These are phyloP conservation scores for Asarcornis scutulata DNA, from an alignment of 2,113 vertebrate genomes.

Conservation along the genomic window DNA sequence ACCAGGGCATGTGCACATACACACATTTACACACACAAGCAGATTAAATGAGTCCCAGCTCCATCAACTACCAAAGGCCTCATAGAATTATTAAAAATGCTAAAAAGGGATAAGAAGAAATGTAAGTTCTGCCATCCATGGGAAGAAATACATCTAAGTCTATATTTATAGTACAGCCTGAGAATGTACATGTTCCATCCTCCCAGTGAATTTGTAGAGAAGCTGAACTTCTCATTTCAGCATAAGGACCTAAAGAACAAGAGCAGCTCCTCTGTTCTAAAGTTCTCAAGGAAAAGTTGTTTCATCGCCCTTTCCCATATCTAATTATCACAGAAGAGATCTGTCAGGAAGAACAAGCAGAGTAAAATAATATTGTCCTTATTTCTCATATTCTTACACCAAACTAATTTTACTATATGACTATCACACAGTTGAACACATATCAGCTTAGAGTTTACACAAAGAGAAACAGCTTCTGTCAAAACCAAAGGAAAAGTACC, in stretches of 20 bases:
- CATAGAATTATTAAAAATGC: neutral
- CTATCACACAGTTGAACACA: neutral
- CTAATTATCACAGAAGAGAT: neutral
- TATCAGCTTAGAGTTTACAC: neutral
- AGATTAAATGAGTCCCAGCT: neutral
- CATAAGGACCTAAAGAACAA: neutral
- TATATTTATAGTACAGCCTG: neutral
- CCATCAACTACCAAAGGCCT: neutral
- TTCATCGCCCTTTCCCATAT: neutral
- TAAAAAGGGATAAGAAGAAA: neutral
- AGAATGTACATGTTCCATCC: neutral
- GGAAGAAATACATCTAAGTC: neutral
- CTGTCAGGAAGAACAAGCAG: neutral
- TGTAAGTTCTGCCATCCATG: neutral
- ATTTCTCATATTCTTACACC: neutral
- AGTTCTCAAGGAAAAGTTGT: neutral
- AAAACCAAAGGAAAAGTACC: neutral
- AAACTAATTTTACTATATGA: neutral
- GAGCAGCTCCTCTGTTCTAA: neutral
- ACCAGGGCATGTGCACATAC: neutral
- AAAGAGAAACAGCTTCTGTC: neutral
- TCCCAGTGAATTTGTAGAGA: neutral
- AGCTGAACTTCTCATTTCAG: neutral
- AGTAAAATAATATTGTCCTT: neutral
- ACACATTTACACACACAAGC: neutral